phyloP scores from a whole-genome alignment of 2,888 invertebrate species.

The Belgica antarctica region DNA sequence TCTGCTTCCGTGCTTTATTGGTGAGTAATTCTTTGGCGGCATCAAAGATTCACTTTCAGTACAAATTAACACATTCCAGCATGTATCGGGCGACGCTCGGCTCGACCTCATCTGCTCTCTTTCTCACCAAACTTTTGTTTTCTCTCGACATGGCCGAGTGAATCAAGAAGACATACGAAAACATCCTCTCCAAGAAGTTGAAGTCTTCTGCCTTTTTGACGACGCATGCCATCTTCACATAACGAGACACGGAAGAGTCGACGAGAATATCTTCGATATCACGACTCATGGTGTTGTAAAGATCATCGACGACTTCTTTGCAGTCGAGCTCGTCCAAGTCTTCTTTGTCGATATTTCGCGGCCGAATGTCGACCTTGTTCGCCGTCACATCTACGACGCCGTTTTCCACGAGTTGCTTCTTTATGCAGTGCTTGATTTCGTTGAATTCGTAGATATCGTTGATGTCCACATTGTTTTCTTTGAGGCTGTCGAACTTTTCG shows the following conservation, averaged over 20 bases:
- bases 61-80: slow-evolving; percentile 36
- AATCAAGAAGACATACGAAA: slow-evolving; percentile 37
- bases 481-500: slow-evolving; percentile 34
- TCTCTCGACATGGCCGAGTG: slow-evolving; percentile 31
- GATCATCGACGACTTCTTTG: slow-evolving; percentile 40
- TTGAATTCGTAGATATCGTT: slow-evolving; percentile 41
- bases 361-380: slow-evolving; percentile 26
- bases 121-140: slow-evolving; percentile 35
- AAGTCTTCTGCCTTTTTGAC: slow-evolving; percentile 28
- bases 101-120: slow-evolving; percentile 33
- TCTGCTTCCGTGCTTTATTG: neutral
- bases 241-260: neutral
- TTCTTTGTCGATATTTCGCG: slow-evolving; percentile 30
- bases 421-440: slow-evolving; percentile 31
- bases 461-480: slow-evolving; percentile 34
- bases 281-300: slow-evolving; percentile 40
- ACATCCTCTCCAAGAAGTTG: slow-evolving; percentile 38
- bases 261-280: slow-evolving; percentile 34
- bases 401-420: slow-evolving; percentile 11
- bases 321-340: slow-evolving; percentile 37
- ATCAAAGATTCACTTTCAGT: slow-evolving; percentile 32
- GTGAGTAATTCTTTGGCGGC: neutral
- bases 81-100: slow-evolving; percentile 30
- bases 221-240: slow-evolving; percentile 26
- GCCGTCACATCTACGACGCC: slow-evolving; percentile 19